Evolutionary conservation across 2,797 vertebrate genomes (phyloP).

Genomic region (Leptatherina wallacei): DNA sequence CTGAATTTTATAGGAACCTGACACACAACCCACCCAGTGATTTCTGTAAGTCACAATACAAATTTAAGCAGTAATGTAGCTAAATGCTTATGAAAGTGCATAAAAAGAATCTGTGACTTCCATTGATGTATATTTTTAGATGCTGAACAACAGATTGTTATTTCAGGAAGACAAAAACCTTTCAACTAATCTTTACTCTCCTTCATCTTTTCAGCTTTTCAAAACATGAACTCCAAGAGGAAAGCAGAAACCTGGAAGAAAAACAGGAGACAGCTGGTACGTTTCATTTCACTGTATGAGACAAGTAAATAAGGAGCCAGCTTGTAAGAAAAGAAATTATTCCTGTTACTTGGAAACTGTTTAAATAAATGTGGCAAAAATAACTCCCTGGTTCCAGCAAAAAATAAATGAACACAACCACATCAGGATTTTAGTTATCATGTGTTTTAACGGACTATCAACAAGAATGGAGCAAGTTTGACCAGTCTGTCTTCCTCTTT

Average conservation of each 20-base stretch:
- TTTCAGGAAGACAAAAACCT: not conserved
- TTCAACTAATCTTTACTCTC: not conserved
- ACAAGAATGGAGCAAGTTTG: not conserved
- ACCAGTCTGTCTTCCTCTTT: not conserved
- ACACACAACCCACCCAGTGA: constrained; percentile 97
- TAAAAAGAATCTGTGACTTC: not conserved
- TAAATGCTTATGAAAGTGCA: not conserved
- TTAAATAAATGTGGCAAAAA: not conserved
- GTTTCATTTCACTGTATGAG: constrained; percentile 4
- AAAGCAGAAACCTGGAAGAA: constrained; percentile 99
- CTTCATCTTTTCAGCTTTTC: constrained; percentile 86
- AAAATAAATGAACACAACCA: not conserved
- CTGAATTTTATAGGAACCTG: constrained; percentile 97
- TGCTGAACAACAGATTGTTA: not conserved
- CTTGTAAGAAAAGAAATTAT: not conserved
- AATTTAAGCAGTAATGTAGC: not conserved
- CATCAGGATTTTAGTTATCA: not conserved
- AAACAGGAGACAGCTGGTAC: constrained; percentile 94
- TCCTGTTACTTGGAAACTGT: not conserved
- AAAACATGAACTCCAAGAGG: constrained; percentile 99
- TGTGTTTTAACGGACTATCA: not conserved
- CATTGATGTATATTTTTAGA: not conserved
- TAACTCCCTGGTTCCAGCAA: not conserved
- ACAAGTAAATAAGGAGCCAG: not conserved
- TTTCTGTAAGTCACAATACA: constrained; percentile 89